Evolutionary conservation across 53 echinoderm and acorn worm species (phyloP), one percentile per base, ranked within the genome.

Genomic region (Mesocentrotus franciscanus): DNA sequence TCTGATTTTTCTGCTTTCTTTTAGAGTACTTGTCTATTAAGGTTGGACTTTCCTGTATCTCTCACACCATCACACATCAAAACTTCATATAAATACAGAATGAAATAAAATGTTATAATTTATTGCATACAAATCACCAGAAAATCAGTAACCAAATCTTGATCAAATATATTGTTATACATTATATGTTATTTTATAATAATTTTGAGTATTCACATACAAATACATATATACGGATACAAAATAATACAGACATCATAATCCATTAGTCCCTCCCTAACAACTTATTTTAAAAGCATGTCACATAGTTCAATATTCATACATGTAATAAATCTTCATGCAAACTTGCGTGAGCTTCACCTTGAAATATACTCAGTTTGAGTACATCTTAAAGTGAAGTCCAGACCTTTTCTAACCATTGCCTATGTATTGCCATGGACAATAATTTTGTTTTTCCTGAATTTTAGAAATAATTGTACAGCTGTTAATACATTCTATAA

Each of bases 71-170:
- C 10, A 81, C 20, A 81, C 36, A 81, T 81, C 42, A 81, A 42
- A 81, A 81, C 20, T 22, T 36, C 8, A 36, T 36, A 81, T 11
- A 36, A 36, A 42, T 81, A 18, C 81, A 36, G 2, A 42, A 36
- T 90, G 58, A 90, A 60, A 90, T 90, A 90, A 90, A 90, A 60
- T 90, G 27, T 90, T 58, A 81, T 81, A 90, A 90, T 90, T 90
- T 90, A 90, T 90, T 90, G 90, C 90, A 90, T 90, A 90, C n/a
- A 90, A 90, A 90, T 90, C 58, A 90, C 90, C 60, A 90, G 90
- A 60, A 90, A 90, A 90, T 90, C 29, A 60, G 59, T 90, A 58
- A 90, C 60, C 27, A 90, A 90, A 90, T 81, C 42, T 81, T 81
- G 81, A 81, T 39, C 36, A 81, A 29, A 81, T 36, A 81, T 81